Percentiles rank a stretch among this genome's conserved stretches.
phyloP scores from a whole-genome alignment of 2,797 vertebrate genomes.

The Ataeniobius toweri region DNA sequence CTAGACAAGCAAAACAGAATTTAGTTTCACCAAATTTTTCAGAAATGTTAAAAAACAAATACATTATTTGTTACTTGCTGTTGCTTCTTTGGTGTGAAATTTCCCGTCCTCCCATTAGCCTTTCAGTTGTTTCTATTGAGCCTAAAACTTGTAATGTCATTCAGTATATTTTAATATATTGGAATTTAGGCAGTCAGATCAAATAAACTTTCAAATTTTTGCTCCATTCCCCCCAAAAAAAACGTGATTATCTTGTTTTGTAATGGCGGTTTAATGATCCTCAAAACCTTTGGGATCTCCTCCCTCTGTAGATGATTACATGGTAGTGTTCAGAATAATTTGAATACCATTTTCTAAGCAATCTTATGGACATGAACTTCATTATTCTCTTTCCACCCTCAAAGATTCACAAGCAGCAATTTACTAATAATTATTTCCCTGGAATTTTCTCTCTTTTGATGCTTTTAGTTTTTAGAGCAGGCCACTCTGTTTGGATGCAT shows the following conservation, averaged over 20 bases:
- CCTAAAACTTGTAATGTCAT: neutral
- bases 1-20: neutral
- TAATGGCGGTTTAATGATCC: neutral
- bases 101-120: neutral
- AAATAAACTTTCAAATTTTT: neutral
- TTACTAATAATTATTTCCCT: neutral
- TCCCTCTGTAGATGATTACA: neutral
- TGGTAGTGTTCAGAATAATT: conserved; percentile 4
- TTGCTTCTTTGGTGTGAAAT: neutral
- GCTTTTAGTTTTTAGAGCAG: neutral
- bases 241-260: neutral
- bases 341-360: neutral
- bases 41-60: neutral
- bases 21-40: neutral
- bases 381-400: neutral
- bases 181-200: neutral
- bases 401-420: neutral
- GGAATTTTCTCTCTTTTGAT: neutral
- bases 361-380: neutral
- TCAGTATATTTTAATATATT: neutral
- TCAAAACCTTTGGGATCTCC: neutral
- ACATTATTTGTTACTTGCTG: neutral
- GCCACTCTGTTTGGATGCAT: neutral
- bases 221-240: neutral
- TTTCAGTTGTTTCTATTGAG: neutral